Evolutionary conservation across 2,888 invertebrate species (phyloP), one percentile per base, ranked within the genome.

Genomic region (Ernsta delagoae): DNA sequence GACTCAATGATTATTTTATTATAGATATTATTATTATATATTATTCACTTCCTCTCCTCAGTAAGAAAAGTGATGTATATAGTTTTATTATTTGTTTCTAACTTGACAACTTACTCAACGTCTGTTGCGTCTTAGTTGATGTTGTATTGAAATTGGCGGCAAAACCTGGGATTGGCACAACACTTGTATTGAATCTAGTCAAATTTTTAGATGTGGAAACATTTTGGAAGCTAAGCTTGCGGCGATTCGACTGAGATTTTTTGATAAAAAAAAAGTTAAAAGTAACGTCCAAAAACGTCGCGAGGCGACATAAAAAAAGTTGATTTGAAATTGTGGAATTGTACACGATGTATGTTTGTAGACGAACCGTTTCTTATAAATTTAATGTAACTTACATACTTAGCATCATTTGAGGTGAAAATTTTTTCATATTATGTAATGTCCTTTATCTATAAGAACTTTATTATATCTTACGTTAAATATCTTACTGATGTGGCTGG

Each of bases 271-370:
- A 78, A 80, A 81, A 82, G 78, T 76, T 77, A 75, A 79, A 82
- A 77, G 75, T 83, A 85, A 87, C 92, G 92, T 92, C 93, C 91
- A 92, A 89, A 88, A 84, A 78, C 72, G 88, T 89, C 90, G 91
- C 91, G 76, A 79, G 89, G 92, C 92, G 92, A 87, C 89, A 73
- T 78, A 82, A 82, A 86, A 84, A 81, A 82, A 83, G 79, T 85
- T 86, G 88, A 90, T 89, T 92, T 89, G 90, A 89, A 85, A 84
- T 83, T 85, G 88, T 90, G 92, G 90, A 92, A 92, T 91, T 92
- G 90, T 90, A 87, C 84, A 82, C 79, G 80, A 73, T 75, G 74
- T 73, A 74, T 79, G 79, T 82, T 82, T 79, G 76, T 80, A 78
- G 71, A 79, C 77, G 75, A 77, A 73, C 74, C 75, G 76, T 80